These are phyloP conservation scores for Hedychridium roseum DNA, from an alignment of 2,888 invertebrate species.

Conservation along the genomic window DNA sequence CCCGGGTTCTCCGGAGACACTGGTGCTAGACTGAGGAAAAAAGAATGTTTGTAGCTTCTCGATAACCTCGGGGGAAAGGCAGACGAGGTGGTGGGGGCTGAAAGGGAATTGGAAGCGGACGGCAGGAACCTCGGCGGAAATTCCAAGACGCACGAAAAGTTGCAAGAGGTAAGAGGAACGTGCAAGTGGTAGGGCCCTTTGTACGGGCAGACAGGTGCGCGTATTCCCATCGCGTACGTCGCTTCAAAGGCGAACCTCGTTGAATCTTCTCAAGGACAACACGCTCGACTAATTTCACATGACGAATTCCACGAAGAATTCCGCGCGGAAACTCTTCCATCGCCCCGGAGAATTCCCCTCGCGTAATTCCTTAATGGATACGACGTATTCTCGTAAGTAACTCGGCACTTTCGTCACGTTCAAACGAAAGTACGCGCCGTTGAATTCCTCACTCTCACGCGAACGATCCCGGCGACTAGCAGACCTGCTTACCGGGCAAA, in stretches of 20 bases:
- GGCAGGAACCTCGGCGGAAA: too few species aligned
- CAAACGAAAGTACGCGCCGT: neutral
- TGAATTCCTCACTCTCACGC: neutral
- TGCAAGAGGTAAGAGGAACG: too few species aligned
- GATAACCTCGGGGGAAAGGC: neutral
- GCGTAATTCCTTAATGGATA: neutral
- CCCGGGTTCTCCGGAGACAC: too few species aligned
- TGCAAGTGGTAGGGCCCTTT: constrained; percentile 42
- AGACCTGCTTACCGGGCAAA: too few species aligned
- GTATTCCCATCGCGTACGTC: constrained; percentile 3
- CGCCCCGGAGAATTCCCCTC: constrained; percentile 8
- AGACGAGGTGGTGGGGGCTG: neutral
- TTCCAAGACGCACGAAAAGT: too few species aligned
- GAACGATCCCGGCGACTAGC: too few species aligned
- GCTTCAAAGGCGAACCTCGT: neutral
- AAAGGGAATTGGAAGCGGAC: too few species aligned
- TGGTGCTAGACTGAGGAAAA: too few species aligned
- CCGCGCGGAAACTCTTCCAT: constrained; percentile 14
- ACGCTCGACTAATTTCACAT: neutral
- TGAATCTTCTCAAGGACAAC: neutral
- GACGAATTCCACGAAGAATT: neutral
- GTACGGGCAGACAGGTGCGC: constrained; percentile 43
- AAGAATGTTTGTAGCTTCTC: too few species aligned
- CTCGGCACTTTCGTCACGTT: neutral
- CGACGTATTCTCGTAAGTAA: neutral